These are phyloP conservation scores for Tapera naevia DNA, from an alignment of 2,797 vertebrate genomes.

Conservation along the genomic window DNA sequence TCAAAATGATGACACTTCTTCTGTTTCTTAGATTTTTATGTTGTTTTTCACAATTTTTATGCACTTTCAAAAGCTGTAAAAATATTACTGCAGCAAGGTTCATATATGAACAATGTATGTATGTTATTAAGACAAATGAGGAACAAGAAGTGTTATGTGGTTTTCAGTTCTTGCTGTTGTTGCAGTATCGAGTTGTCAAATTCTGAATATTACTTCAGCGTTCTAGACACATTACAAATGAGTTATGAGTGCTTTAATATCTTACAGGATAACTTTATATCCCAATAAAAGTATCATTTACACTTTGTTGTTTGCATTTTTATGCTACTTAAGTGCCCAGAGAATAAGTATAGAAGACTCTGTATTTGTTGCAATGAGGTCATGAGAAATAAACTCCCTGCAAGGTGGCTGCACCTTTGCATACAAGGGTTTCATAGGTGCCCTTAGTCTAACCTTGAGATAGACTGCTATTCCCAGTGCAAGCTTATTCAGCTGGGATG, in stretches of 20 bases:
- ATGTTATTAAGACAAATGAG: neutral
- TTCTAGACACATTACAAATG: conserved; percentile 38
- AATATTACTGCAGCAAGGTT: neutral
- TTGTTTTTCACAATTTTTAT: neutral
- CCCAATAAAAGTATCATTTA: conserved; percentile 40
- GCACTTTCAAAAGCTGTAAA: neutral
- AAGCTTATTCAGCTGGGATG: conserved; percentile 15
- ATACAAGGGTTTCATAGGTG: neutral
- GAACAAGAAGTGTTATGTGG: neutral
- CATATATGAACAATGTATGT: neutral
- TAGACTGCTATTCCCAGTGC: neutral
- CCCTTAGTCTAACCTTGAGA: conserved; percentile 51
- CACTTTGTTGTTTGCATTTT: conserved; percentile 45
- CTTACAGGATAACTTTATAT: conserved; percentile 33
- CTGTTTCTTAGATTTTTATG: neutral
- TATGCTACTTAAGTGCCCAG: neutral
- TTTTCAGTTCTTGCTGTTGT: conserved; percentile 10
- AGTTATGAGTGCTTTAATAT: conserved; percentile 3
- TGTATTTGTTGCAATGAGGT: neutral
- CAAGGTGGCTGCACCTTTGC: neutral
- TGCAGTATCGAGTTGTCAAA: conserved; percentile 5
- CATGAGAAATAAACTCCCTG: neutral
- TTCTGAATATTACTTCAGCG: neutral
- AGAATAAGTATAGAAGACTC: neutral
- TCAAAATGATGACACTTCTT: neutral